Percentiles rank a stretch among this genome's conserved stretches.
Conservation (phyloP, 1,140 invertebrate species). For the Odontomachus brunneus region DNA sequence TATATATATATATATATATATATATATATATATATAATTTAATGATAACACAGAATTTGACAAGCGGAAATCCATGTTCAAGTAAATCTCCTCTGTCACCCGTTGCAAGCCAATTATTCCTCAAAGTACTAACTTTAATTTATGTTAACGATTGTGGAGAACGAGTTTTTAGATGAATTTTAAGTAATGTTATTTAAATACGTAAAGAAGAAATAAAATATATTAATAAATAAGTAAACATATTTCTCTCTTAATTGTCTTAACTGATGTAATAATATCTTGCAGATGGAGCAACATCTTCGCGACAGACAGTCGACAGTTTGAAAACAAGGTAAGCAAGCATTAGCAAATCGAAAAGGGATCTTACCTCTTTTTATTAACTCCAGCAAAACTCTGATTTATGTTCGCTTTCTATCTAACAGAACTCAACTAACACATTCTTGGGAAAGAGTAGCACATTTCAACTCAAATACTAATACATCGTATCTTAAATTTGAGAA, state of each 20-base stretch:
- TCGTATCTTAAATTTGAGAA: slow-evolving; percentile 63
- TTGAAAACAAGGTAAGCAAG: slow-evolving; percentile 79
- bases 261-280: slow-evolving; percentile 33
- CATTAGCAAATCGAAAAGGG: background rate
- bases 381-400: slow-evolving; percentile 77
- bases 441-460: slow-evolving; percentile 73
- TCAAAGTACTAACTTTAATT: slow-evolving; percentile 39
- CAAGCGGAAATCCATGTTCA: slow-evolving; percentile 47
- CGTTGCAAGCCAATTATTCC: slow-evolving; percentile 40
- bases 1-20: background rate
- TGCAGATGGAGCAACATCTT: slow-evolving; percentile 69
- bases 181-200: background rate
- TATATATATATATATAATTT: slow-evolving; percentile 12
- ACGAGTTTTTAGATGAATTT: slow-evolving; percentile 14
- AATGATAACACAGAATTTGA: slow-evolving; percentile 48
- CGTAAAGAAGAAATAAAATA: too few species aligned
- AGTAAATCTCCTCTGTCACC: slow-evolving; percentile 36
- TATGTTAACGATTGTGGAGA: background rate
- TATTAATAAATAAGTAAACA: background rate
- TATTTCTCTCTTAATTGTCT: background rate
- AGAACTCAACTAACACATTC: slow-evolving; percentile 80
- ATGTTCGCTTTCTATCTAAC: slow-evolving; percentile 80
- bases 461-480: slow-evolving; percentile 61
- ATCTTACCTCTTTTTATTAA: slow-evolving; percentile 72
- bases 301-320: slow-evolving; percentile 66